Base-by-base conservation (phyloP, 2,113 vertebrate genomes). In the Arvicanthis niloticus region DNA sequence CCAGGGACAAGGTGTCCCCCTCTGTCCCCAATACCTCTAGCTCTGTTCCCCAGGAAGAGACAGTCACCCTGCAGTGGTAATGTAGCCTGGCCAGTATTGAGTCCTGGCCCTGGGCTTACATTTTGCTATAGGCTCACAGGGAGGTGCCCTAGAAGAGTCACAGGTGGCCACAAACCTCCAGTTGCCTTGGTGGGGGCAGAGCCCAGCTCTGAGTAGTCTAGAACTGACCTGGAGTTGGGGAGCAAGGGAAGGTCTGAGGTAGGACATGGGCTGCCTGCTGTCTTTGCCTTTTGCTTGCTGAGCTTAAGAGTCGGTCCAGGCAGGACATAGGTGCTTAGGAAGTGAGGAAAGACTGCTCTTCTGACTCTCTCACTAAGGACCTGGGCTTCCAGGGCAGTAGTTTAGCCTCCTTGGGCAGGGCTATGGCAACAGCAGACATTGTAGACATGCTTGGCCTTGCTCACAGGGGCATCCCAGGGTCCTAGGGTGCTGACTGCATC, bases 1-100 rank as follows among this genome's bases (percentile, higher is more conserved):
- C 97, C 91, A 97, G 90, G 78, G 97, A 98, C 93, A 98, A 97
- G 96, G 97, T 97, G 58, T 58, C 13, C 1, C 24, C 86, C 68
- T 42, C 0, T 0, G 2, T 5, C 26, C 13, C 3, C 78, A 26
- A 8, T 31, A 24, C 21, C 73, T 51, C 73, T 24, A 62, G 16
- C 70, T 37, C 37, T 2, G 0, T 40, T 90, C n/a, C 73, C 70
- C 5, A 10, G 58, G 21, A 37, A 80, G n/a, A 42, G 4, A 10
- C 84, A 51, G 40, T 37, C 29, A 80, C 24, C 22, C 53, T 68
- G 0, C 73, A 45, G 24, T 5, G 12, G 0, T 31, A 24, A n/a
- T 13, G 21, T 1, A 34, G 75, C 87, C 76, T 6, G n/a, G 48
- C 60, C 62, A 85, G 70, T 37, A 3, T 37, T 87, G 78, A 29